Base-by-base conservation (phyloP, 1,140 invertebrate genomes). In the Papilio dardanus region DNA sequence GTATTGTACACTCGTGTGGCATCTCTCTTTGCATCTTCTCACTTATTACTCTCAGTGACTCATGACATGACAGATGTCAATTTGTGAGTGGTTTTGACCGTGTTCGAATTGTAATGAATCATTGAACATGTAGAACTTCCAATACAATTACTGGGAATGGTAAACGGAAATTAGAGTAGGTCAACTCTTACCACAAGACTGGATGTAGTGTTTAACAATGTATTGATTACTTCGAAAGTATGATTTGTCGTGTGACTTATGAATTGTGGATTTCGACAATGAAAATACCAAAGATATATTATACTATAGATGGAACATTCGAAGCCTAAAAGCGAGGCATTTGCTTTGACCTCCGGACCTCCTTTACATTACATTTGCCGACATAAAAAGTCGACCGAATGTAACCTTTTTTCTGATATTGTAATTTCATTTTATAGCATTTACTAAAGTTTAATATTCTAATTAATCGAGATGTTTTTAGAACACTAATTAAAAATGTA, bases 201-300 rank as follows among this genome's bases (percentile, higher is more conserved):
- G 8, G 2, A 28, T 10, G 24, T 28, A 62, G 54, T 21, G 35
- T 42, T 21, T 16, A 54, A 54, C 46, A 12, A n/a, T 33, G 42
- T 58, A 58, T 54, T 74, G 33, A 74, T 35, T 24, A 54, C 50
- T 24, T 54, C 12, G 10, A 54, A 54, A 54, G 50, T 24, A 54
- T 28, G 21, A 54, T 3, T 4, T 46, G 3, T n/a, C 4, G 16
- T n/a, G 42, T n/a, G 2, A 46, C n/a, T 46, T 46, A 19, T 46
- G 16, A 46, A 37, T n/a, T n/a, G n/a, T n/a, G n/a, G n/a, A n/a
- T n/a, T n/a, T n/a, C n/a, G n/a, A n/a, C n/a, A n/a, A n/a, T n/a
- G n/a, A n/a, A n/a, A n/a, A n/a, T n/a, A n/a, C n/a, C n/a, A n/a
- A n/a, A n/a, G n/a, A n/a, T n/a, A n/a, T n/a, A n/a, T n/a, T n/a